phyloP scores from a whole-genome alignment of 2,797 vertebrate genomes.

The Psittacula echo region DNA sequence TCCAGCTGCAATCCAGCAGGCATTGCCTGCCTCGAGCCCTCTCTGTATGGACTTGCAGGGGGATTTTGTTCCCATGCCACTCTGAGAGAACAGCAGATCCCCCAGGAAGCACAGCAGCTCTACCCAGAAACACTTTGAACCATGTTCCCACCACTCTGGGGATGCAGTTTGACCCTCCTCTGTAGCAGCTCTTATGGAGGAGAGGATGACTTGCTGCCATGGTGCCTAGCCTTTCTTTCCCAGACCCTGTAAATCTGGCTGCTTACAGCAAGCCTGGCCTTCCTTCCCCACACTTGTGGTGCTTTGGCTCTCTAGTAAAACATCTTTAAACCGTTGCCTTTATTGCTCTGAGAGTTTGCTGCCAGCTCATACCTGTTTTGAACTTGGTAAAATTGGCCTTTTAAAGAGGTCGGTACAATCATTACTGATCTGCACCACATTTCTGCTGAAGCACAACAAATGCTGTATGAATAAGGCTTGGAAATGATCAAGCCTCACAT shows the following conservation, averaged over 20 bases:
- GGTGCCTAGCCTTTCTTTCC: neutral
- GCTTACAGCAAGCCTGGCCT: neutral
- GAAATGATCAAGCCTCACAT: neutral
- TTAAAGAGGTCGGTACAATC: neutral
- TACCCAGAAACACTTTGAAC: neutral
- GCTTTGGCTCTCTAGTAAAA: neutral
- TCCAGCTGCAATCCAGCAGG: neutral
- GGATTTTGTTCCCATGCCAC: neutral
- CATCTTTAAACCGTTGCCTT: neutral
- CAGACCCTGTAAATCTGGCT: neutral
- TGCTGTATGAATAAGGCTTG: neutral
- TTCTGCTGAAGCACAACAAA: neutral
- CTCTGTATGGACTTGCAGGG: neutral
- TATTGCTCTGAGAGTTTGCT: neutral
- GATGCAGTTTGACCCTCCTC: neutral
- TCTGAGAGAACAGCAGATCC: neutral
- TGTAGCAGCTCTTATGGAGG: neutral
- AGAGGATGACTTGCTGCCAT: neutral
- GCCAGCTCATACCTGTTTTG: neutral
- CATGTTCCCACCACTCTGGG: neutral
- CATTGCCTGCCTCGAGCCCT: accelerated
- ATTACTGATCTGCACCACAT: neutral
- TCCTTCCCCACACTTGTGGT: neutral
- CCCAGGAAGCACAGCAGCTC: neutral
- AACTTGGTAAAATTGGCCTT: neutral